Evolutionary conservation across 2,113 vertebrate species (phyloP).

Genomic region (Atrichornis clamosus): DNA sequence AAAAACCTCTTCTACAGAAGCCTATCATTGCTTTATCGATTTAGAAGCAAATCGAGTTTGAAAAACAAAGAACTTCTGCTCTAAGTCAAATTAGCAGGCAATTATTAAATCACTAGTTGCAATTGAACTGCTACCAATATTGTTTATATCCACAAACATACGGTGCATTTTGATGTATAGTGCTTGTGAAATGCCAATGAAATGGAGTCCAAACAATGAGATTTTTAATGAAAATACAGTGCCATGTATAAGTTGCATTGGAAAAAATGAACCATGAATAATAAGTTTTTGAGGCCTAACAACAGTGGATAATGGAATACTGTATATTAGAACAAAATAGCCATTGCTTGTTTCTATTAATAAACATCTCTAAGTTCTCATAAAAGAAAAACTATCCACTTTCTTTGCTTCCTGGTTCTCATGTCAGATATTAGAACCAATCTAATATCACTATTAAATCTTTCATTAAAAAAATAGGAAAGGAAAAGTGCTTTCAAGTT

Average conservation of each 20-base stretch:
- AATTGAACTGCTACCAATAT: constrained; percentile 37
- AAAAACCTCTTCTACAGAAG: not conserved
- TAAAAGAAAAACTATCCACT: not conserved
- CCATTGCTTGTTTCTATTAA: not conserved
- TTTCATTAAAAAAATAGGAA: not conserved
- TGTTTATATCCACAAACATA: constrained; percentile 4
- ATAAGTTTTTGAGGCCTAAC: not conserved
- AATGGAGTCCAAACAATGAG: not conserved
- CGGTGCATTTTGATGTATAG: not conserved
- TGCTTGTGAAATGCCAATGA: not conserved
- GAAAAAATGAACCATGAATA: constrained; percentile 10
- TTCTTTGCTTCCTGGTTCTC: not conserved
- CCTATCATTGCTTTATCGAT: constrained; percentile 22
- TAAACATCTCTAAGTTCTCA: not conserved
- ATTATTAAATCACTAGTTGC: constrained; percentile 28
- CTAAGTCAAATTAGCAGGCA: constrained; percentile 45
- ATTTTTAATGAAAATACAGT: constrained; percentile 46
- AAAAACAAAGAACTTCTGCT: constrained; percentile 38
- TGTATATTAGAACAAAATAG: not conserved
- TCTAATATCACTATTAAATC: not conserved
- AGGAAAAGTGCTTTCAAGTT: rapidly evolving
- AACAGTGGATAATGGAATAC: not conserved
- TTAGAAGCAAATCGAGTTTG: not conserved
- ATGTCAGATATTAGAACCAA: not conserved
- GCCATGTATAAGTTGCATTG: not conserved